Percentiles rank a stretch among this genome's conserved stretches.
Evolutionary conservation across 1,140 invertebrate genomes (phyloP).

Genomic region (Drosophila leontia): DNA sequence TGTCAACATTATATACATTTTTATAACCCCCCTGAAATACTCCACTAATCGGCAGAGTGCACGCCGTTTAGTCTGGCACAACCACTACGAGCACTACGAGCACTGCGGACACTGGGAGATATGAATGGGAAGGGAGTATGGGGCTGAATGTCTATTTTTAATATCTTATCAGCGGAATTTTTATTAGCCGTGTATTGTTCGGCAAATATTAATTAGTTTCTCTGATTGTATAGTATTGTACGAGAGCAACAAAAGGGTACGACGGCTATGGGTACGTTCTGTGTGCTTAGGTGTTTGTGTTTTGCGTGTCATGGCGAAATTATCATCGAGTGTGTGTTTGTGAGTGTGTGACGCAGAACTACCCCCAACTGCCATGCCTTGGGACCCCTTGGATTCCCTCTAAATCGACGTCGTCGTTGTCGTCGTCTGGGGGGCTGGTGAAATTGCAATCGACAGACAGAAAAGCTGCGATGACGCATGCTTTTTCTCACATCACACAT

Average conservation of each 20-base stretch:
- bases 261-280: conserved; percentile 35
- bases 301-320: conserved; percentile 79
- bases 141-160: conserved; percentile 61
- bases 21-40: conserved; percentile 2
- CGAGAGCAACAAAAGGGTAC: conserved; percentile 29
- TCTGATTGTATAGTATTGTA: conserved; percentile 64
- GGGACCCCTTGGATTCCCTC: conserved; percentile 4
- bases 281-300: conserved; percentile 42
- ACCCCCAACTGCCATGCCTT: conserved; percentile 10
- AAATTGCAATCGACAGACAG: conserved; percentile 71
- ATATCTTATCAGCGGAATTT: conserved; percentile 75
- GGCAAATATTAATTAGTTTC: conserved; percentile 81
- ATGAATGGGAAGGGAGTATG: not conserved
- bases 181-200: conserved; percentile 72
- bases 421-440: conserved; percentile 52
- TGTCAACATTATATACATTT: not conserved
- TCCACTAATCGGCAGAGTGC: conserved; percentile 22
- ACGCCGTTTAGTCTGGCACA: conserved; percentile 73
- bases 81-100: not conserved
- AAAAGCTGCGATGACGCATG: conserved; percentile 71
- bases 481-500: conserved; percentile 29
- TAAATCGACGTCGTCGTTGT: conserved; percentile 14
- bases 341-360: conserved; percentile 61
- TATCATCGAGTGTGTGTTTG: conserved; percentile 50
- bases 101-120: conserved; percentile 3